Evolutionary conservation across 2,888 invertebrate species (phyloP), one percentile per base, ranked within the genome.

Genomic region (Diaperis boleti): DNA sequence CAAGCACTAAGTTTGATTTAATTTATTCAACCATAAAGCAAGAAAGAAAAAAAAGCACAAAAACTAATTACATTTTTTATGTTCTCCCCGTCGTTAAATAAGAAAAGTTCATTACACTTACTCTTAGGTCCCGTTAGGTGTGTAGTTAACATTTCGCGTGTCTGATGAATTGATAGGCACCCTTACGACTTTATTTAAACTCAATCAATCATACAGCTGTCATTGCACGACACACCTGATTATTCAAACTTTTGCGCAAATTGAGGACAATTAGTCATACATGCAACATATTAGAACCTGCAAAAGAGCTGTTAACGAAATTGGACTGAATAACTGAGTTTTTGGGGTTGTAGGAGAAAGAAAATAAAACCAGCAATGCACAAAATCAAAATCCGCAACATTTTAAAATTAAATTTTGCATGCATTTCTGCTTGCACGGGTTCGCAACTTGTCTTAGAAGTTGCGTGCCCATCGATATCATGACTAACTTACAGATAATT

Each of bases 121-220:
- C 31, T 35, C 20, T 56, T 45, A 3, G 4, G 11, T 20, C 20
- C 22, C 8, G 29, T 22, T 20, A 47, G 47, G 54, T 52, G 50
- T 49, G 49, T 55, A 18, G 54, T 57, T 65, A 52, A 59, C 59
- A 67, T 68, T 72, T 75, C 69, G 76, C 76, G 75, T 76, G 76
- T 67, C 57, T 65, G 74, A 75, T 74, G 66, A 59, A 35, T 61
- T 64, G 75, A 76, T 77, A 75, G 56, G 68, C 45, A 59, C 65
- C 61, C 67, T 75, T 76, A 79, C 76, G 76, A 76, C 77, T 77
- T 76, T 73, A 78, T 78, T 78, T 74, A 73, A 74, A 71, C 71
- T 71, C 70, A 74, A 78, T 78, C 76, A 74, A 77, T 78, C 77
- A 78, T 71, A 65, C 44, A 62, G 64, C 71, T 75, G 77, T 77